Evolutionary conservation across 1,140 invertebrate species (phyloP).

Genomic region (Meloidogyne hapla): DNA sequence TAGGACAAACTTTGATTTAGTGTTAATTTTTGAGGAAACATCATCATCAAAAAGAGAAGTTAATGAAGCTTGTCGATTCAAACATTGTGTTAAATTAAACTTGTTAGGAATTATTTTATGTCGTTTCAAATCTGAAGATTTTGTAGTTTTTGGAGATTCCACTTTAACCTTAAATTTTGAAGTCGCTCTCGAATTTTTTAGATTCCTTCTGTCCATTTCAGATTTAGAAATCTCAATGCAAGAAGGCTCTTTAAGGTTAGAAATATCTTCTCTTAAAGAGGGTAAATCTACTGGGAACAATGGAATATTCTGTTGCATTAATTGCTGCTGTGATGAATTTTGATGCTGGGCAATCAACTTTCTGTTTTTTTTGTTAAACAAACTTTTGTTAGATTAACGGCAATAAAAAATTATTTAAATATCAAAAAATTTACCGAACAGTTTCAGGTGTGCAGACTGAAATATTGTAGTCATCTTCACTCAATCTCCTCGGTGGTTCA

Average conservation of each 20-base stretch:
- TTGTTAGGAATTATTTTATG: not conserved
- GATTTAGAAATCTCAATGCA: not conserved
- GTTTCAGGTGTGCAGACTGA: not conserved
- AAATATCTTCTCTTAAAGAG: not conserved
- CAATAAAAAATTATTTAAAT: not conserved
- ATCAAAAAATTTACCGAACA: not conserved
- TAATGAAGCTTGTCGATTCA: not conserved
- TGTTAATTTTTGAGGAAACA: not conserved
- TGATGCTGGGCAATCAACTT: conserved; percentile 1
- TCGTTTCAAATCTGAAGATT: not conserved
- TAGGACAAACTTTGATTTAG: not conserved
- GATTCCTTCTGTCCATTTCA: not conserved
- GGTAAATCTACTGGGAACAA: not conserved
- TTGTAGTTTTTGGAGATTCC: too few relatives aligned
- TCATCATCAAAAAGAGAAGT: not conserved
- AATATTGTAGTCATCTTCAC: not conserved
- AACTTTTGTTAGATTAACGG: not conserved
- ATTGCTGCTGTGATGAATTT: not conserved
- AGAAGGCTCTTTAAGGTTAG: too few relatives aligned
- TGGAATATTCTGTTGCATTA: not conserved
- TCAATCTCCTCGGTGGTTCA: not conserved
- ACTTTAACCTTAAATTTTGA: too few relatives aligned
- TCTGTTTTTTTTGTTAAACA: not conserved
- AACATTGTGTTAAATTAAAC: not conserved
- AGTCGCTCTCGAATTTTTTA: too few relatives aligned